These are phyloP conservation scores for Drosophila chauvacae DNA, from an alignment of 1,140 invertebrate species.

Conservation along the genomic window DNA sequence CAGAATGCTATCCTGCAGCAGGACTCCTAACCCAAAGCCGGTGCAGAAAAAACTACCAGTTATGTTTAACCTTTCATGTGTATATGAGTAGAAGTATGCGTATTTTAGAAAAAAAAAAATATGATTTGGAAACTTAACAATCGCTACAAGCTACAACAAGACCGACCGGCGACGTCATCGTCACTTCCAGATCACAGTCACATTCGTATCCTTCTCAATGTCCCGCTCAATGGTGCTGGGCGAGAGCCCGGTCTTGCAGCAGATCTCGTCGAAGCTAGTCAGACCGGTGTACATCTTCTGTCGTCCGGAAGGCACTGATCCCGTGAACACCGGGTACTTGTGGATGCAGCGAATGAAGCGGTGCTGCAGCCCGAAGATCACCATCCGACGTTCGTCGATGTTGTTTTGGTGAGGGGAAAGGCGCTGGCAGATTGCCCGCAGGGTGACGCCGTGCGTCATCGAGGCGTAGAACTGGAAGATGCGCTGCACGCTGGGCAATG, in stretches of 20 bases:
- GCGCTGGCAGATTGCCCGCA: constrained; percentile 93
- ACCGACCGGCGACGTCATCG: constrained; percentile 1
- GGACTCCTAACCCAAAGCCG: neutral
- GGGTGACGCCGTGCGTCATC: constrained; percentile 93
- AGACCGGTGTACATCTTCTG: constrained; percentile 91
- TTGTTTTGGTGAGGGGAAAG: constrained; percentile 82
- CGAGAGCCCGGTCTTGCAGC: constrained; percentile 92
- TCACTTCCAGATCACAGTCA: constrained; percentile 94
- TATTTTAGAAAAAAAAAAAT: constrained; percentile 42
- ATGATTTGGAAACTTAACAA: constrained; percentile 46
- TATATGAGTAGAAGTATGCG: constrained; percentile 11
- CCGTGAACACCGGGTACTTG: constrained; percentile 88
- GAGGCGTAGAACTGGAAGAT: constrained; percentile 93
- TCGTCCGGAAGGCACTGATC: constrained; percentile 85
- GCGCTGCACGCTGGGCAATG: constrained; percentile 88
- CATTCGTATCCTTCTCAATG: constrained; percentile 93
- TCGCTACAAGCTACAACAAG: constrained; percentile 42
- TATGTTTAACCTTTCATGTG: constrained; percentile 3
- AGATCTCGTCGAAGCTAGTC: constrained; percentile 94
- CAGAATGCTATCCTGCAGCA: constrained; percentile 25
- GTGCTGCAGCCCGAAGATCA: constrained; percentile 95
- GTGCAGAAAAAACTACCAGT: neutral
- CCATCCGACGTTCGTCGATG: constrained; percentile 94
- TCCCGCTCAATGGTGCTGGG: constrained; percentile 93
- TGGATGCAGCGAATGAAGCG: constrained; percentile 93